These are phyloP conservation scores for Drosophila leonis DNA, from an alignment of 2,888 invertebrate genomes.

Conservation along the genomic window DNA sequence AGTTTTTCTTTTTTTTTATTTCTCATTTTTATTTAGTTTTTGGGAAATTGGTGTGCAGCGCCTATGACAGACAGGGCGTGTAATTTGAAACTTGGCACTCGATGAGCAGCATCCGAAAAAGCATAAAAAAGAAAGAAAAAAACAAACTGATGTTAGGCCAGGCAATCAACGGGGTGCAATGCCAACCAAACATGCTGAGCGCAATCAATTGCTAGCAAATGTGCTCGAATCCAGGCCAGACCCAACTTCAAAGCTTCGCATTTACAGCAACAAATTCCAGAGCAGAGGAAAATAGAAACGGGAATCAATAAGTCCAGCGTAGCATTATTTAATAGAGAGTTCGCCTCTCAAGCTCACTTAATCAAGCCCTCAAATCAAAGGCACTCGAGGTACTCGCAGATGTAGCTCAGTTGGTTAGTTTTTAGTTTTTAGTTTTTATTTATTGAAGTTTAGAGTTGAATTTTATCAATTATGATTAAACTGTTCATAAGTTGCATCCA, in stretches of 20 bases:
- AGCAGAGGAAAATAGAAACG: not conserved
- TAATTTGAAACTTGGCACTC: constrained; percentile 72
- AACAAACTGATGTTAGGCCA: not conserved
- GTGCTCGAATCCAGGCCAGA: constrained; percentile 34
- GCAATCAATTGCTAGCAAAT: constrained; percentile 51
- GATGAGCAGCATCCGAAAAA: constrained; percentile 30
- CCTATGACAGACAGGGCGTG: constrained; percentile 65
- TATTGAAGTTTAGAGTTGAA: not conserved
- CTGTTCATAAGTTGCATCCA: not conserved
- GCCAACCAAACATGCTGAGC: constrained; percentile 19
- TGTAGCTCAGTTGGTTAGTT: not conserved
- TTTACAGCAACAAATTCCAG: not conserved
- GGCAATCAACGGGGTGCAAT: constrained; percentile 4
- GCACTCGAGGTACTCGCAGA: not conserved
- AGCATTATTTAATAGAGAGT: not conserved
- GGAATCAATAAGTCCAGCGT: not conserved
- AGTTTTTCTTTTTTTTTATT: constrained; percentile 24
- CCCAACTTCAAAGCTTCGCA: not conserved
- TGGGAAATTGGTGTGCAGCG: constrained; percentile 30
- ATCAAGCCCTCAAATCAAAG: not conserved
- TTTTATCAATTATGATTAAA: constrained; percentile 4
- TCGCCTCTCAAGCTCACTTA: not conserved
- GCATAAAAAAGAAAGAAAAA: not conserved
- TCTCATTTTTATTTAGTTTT: constrained; percentile 35
- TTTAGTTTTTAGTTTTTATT: not conserved